Percentiles rank a stretch among this genome's conserved stretches.
These are phyloP conservation scores for Glyphotaelius pellucidus DNA, from an alignment of 2,888 invertebrate species.

Conservation along the genomic window DNA sequence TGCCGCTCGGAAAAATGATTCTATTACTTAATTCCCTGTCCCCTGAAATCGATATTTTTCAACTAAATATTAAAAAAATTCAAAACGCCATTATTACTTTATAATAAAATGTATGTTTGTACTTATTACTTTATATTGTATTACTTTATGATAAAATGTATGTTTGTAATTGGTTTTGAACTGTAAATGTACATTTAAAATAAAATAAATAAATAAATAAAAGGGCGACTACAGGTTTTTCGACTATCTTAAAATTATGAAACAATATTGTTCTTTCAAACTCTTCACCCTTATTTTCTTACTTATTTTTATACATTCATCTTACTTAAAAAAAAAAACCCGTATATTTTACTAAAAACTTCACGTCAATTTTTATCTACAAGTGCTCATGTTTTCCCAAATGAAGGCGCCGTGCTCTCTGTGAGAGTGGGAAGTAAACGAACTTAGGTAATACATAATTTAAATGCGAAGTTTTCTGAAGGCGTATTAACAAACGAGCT, in stretches of 20 bases:
- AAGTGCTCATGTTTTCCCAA: not conserved
- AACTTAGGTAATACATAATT: not conserved
- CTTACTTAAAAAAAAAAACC: not conserved
- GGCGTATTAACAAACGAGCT: not conserved
- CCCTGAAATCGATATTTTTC: too few species aligned
- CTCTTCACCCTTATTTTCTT: not conserved
- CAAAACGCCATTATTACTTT: too few species aligned
- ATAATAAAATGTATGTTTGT: too few species aligned
- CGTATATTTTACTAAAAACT: not conserved
- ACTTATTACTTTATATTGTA: too few species aligned
- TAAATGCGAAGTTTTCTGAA: conserved; percentile 5
- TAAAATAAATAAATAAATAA: too few species aligned
- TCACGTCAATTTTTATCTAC: not conserved
- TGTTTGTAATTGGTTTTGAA: too few species aligned
- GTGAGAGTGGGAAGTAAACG: not conserved
- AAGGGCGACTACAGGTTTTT: not conserved
- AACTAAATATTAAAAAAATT: too few species aligned
- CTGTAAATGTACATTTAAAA: too few species aligned
- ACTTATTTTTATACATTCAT: not conserved
- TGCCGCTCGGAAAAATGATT: too few species aligned
- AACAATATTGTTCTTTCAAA: not conserved
- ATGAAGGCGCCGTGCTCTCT: not conserved
- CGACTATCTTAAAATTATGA: not conserved
- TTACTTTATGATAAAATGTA: too few species aligned
- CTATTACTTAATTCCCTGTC: too few species aligned